Conservation (phyloP, 2,888 invertebrate genomes). For the Lydus trimaculatus region DNA sequence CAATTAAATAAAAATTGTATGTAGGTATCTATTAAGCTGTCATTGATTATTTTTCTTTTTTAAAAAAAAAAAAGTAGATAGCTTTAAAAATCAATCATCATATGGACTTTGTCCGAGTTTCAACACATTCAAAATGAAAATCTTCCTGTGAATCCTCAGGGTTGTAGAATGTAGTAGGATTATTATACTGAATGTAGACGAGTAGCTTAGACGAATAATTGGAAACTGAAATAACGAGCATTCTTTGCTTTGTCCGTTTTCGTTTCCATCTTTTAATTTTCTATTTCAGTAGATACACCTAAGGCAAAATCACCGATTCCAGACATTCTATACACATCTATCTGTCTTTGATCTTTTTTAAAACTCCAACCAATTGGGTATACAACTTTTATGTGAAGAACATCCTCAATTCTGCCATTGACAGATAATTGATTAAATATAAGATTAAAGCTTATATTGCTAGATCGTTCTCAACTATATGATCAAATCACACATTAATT, state of each 20-base stretch:
- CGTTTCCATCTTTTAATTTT: conserved; percentile 44
- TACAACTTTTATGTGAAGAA: conserved; percentile 26
- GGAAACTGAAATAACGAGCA: conserved; percentile 51
- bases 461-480: neutral
- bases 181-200: neutral
- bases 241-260: conserved; percentile 45
- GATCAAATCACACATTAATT: neutral
- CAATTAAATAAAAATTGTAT: neutral
- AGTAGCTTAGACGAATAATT: conserved; percentile 41
- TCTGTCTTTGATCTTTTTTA: conserved; percentile 51
- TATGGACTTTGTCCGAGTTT: neutral
- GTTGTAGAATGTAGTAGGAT: neutral
- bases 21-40: too few relatives aligned
- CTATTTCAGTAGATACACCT: conserved; percentile 46
- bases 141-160: neutral
- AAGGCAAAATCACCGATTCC: conserved; percentile 44
- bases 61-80: neutral
- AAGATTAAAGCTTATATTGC: conserved; percentile 37
- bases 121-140: neutral
- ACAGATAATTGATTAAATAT: conserved; percentile 54
- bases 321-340: conserved; percentile 25
- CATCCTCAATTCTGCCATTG: conserved; percentile 44
- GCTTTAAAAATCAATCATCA: neutral
- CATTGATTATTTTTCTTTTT: neutral
- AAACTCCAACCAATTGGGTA: conserved; percentile 46